Evolutionary conservation across 2,888 invertebrate species (phyloP), one percentile per base, ranked within the genome.

Genomic region (Agriopis marginaria): DNA sequence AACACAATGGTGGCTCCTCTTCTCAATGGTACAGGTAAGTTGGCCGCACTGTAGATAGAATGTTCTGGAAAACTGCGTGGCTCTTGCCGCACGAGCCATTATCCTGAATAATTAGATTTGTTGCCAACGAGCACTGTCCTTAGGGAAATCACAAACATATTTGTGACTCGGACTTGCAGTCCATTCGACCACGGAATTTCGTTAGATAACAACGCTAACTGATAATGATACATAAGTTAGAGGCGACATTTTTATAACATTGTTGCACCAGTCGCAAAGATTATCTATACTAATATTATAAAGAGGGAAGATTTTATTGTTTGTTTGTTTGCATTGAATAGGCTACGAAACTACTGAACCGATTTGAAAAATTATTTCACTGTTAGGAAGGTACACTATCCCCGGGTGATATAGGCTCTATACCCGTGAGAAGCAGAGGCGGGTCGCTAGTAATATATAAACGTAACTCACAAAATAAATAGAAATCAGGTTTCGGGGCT

Each of bases 21-120:
- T 3, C 23, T 45, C 23, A 45, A 40, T 55, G 11, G 63, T 12
- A 17, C 17, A n/a, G 23, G 3, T 39, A 49, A 49, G 17, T 49
- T 51, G 40, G 58, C 32, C 0, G 11, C 2, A 50, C 50, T 51
- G 62, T 53, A 66, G 53, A 62, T 61, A 59, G 55, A 53, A 71
- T 40, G 54, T 67, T 66, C 69, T 71, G 65, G 63, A 61, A 77
- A 78, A 74, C 63, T 71, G 63, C 55, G 71, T 68, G 64, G 56
- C 70, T 74, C 71, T 63, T 68, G 61, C 66, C 59, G 63, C 70
- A 72, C 71, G 67, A 55, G 72, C 77, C 75, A 85, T 86, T 85
- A 85, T 77, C 81, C 79, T 83, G 84, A 89, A 89, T 89, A 88
- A 89, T 88, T 86, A 82, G 76, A 77, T 80, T 75, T 77, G 75